Evolutionary conservation across 1,140 invertebrate species (phyloP).

Genomic region (Calycopis cecrops): DNA sequence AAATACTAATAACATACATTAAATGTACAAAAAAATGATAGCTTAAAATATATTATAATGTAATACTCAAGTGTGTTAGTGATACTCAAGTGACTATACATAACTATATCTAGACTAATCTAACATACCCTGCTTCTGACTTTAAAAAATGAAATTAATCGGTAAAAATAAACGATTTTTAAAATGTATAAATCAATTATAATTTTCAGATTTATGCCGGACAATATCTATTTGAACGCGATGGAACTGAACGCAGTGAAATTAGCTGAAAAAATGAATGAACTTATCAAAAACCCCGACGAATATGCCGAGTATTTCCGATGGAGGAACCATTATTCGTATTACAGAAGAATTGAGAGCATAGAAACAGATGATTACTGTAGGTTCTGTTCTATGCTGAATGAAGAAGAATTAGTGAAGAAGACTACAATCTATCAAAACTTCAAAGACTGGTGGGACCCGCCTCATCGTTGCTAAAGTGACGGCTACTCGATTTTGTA

Average conservation of each 20-base stretch:
- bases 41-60: no score
- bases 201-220: constrained; percentile 50
- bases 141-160: no score
- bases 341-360: constrained; percentile 33
- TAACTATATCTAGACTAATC: no score
- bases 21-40: no score
- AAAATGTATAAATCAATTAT: no score
- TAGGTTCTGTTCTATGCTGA: constrained; percentile 44
- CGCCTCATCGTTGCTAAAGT: constrained; percentile 25
- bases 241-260: constrained; percentile 36
- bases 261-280: constrained; percentile 43
- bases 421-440: constrained; percentile 33
- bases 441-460: constrained; percentile 44
- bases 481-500: not conserved
- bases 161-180: no score
- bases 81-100: no score
- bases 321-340: constrained; percentile 55
- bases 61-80: no score
- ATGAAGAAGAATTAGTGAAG: constrained; percentile 38
- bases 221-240: constrained; percentile 55
- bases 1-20: no score
- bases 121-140: no score
- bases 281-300: constrained; percentile 40
- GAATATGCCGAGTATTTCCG: constrained; percentile 50
- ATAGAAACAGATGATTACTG: constrained; percentile 51